These are phyloP conservation scores for Austrofundulus limnaeus DNA, from an alignment of 2,113 vertebrate species.

Conservation along the genomic window DNA sequence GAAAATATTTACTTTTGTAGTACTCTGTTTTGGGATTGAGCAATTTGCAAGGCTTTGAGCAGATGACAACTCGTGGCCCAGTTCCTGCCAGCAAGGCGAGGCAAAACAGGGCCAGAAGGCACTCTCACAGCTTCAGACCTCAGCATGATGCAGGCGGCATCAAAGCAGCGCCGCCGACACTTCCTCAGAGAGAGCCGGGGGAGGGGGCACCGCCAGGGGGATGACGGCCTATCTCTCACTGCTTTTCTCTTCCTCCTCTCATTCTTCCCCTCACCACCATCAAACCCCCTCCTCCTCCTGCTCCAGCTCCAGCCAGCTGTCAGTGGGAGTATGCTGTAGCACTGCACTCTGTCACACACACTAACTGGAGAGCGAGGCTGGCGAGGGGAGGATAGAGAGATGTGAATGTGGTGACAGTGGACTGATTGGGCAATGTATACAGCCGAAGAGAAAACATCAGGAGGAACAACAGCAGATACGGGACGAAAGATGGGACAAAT, in stretches of 20 bases:
- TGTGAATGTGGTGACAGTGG: slow-evolving; percentile 44
- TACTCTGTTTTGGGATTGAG: slow-evolving; percentile 43
- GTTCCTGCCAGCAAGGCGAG: slow-evolving; percentile 38
- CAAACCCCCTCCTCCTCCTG: neutral
- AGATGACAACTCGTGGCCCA: slow-evolving; percentile 52
- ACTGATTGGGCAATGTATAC: slow-evolving; percentile 45
- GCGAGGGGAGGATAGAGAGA: slow-evolving; percentile 46
- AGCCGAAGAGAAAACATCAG: slow-evolving; percentile 18
- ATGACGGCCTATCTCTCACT: slow-evolving; percentile 51
- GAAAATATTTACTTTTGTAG: slow-evolving; percentile 23
- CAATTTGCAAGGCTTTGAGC: slow-evolving; percentile 33
- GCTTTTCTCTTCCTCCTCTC: slow-evolving; percentile 42
- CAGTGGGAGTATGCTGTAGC: slow-evolving; percentile 58
- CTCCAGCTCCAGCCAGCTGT: slow-evolving; percentile 55
- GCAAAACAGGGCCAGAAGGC: slow-evolving; percentile 53
- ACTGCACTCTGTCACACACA: slow-evolving; percentile 56
- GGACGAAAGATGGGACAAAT: slow-evolving; percentile 40
- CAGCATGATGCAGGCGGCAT: slow-evolving; percentile 48
- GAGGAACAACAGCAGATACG: slow-evolving; percentile 22
- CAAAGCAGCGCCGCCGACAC: slow-evolving; percentile 53
- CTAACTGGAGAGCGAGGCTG: slow-evolving; percentile 42
- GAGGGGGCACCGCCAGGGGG: slow-evolving; percentile 37
- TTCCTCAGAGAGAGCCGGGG: slow-evolving; percentile 50
- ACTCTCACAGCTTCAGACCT: slow-evolving; percentile 48
- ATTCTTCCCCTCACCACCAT: slow-evolving; percentile 10